These are phyloP conservation scores for Labeo rohita DNA, from an alignment of 2,113 vertebrate species.

Conservation along the genomic window DNA sequence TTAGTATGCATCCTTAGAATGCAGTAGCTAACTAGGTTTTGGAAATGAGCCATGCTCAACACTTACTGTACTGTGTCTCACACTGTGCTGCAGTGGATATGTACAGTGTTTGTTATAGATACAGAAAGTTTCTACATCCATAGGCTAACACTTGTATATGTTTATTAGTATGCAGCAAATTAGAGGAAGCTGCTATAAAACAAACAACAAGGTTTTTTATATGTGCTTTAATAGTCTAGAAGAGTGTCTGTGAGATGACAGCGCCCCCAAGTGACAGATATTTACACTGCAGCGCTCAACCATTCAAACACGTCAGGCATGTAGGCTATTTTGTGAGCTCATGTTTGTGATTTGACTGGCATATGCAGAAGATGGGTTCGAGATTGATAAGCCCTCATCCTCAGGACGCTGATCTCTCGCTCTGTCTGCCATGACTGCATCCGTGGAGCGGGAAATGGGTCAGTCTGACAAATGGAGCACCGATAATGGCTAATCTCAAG, in stretches of 20 bases:
- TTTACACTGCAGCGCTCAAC: slow-evolving; percentile 48
- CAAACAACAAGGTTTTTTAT: slow-evolving; percentile 21
- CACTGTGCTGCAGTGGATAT: background rate
- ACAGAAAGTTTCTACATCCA: slow-evolving; percentile 17
- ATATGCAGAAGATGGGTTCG: background rate
- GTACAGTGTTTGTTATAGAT: background rate
- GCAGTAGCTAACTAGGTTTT: background rate
- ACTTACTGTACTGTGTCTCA: background rate
- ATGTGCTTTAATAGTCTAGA: background rate
- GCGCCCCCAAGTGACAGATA: slow-evolving; percentile 66
- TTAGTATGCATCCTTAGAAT: background rate
- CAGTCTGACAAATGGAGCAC: slow-evolving; percentile 68
- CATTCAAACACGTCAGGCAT: background rate
- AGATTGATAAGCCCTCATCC: slow-evolving; percentile 56
- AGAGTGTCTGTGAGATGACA: slow-evolving; percentile 43
- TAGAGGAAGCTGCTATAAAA: slow-evolving; percentile 16
- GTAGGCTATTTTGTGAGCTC: background rate
- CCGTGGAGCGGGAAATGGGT: slow-evolving; percentile 63
- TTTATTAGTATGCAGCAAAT: background rate
- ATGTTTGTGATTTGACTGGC: slow-evolving; percentile 20
- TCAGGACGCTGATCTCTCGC: slow-evolving; percentile 54
- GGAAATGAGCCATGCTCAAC: background rate
- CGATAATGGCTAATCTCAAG: slow-evolving; percentile 41
- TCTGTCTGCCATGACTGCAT: slow-evolving; percentile 52
- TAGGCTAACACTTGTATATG: slow-evolving; percentile 7